Evolutionary conservation across 2,888 invertebrate genomes (phyloP).

Genomic region (Caenorhabditis plicata): DNA sequence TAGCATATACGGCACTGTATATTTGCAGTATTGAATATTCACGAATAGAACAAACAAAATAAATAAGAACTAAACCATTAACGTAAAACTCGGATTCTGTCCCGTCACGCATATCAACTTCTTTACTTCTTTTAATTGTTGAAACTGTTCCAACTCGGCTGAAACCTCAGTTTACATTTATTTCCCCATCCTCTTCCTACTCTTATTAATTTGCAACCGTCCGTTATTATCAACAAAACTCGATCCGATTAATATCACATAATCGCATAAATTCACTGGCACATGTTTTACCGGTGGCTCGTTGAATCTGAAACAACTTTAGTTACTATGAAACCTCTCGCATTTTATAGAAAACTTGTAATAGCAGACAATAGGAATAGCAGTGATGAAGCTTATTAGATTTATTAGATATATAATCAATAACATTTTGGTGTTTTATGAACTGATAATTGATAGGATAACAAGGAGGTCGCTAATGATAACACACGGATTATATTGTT

Average conservation of each 20-base stretch:
- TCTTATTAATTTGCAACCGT: not conserved
- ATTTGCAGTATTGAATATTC: no score
- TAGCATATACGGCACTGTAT: no score
- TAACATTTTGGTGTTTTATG: no score
- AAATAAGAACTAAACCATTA: conserved; percentile 20
- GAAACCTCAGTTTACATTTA: conserved; percentile 1
- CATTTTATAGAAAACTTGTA: no score
- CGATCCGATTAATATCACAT: conserved; percentile 36
- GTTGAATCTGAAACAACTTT: no score
- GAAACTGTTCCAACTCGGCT: not conserved
- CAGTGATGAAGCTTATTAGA: not conserved
- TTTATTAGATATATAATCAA: not conserved
- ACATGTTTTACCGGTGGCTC: conserved; percentile 14
- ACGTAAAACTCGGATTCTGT: conserved; percentile 19
- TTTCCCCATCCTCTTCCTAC: not conserved
- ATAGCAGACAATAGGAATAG: conserved; percentile 18
- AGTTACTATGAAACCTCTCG: no score
- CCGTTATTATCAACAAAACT: conserved; percentile 24
- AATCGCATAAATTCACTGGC: conserved; percentile 19
- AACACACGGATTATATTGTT: no score
- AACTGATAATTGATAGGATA: no score
- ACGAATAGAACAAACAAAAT: no score
- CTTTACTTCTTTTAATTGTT: conserved; percentile 4
- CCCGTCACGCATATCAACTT: conserved; percentile 30
- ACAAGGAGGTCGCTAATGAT: no score